phyloP scores from a whole-genome alignment of 2,888 invertebrate genomes.

The Galerucella pusilla region DNA sequence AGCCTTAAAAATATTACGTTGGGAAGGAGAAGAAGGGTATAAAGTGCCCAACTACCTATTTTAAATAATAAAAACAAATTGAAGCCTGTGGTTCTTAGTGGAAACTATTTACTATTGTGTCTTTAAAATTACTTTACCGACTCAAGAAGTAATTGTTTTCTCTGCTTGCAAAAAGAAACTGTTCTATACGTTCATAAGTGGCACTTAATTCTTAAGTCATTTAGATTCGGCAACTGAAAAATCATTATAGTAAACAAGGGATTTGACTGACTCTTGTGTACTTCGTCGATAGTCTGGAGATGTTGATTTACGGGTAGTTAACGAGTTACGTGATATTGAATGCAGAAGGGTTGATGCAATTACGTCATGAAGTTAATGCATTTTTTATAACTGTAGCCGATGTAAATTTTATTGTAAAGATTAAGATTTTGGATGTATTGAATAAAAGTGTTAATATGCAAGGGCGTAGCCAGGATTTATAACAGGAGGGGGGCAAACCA shows the following conservation, averaged over 20 bases:
- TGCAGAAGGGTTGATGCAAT: conserved; percentile 6
- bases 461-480: no score
- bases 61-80: conserved; percentile 19
- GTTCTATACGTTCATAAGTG: conserved; percentile 5
- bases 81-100: conserved; percentile 8
- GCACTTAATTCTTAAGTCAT: conserved; percentile 34
- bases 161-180: conserved; percentile 3
- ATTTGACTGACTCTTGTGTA: conserved; percentile 4
- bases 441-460: no score
- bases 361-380: neutral
- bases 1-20: no score
- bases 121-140: neutral
- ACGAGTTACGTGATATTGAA: neutral
- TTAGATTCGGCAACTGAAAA: conserved; percentile 25
- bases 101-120: neutral
- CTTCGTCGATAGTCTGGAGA: conserved; percentile 6
- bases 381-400: neutral
- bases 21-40: neutral
- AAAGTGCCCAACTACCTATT: no score
- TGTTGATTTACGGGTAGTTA: conserved; percentile 3
- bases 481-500: no score
- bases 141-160: conserved; percentile 6
- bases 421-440: no score
- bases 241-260: conserved; percentile 26
- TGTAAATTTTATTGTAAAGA: neutral